Evolutionary conservation across 37 sponge, comb jelly and placozoan genomes (phyloP).

Genomic region (Agelas oroides): DNA sequence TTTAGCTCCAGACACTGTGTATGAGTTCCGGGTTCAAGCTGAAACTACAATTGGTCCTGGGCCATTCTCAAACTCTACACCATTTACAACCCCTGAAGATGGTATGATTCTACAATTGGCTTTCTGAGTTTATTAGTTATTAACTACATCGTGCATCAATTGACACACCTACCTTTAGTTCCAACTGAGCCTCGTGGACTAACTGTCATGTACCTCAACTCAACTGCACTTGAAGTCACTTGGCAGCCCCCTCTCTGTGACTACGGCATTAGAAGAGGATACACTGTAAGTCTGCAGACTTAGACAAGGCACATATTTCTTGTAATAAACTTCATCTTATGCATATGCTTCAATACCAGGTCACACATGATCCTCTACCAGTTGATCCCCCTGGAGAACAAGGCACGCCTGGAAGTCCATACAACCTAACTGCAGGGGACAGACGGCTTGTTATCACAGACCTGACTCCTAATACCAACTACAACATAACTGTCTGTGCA

Average conservation of each 20-base stretch:
- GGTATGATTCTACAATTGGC: neutral
- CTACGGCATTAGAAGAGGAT: constrained; percentile 36
- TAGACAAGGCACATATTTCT: no score
- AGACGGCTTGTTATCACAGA: neutral
- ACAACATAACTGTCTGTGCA: constrained; percentile 30
- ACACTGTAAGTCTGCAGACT: constrained; percentile 4
- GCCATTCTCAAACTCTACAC: constrained; percentile 2
- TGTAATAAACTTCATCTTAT: no score
- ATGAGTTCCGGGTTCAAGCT: constrained; percentile 40
- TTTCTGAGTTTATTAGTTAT: neutral
- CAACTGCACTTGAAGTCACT: constrained; percentile 24
- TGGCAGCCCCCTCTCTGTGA: constrained; percentile 53
- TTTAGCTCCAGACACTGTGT: constrained; percentile 43
- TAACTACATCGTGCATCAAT: neutral
- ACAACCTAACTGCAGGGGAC: neutral
- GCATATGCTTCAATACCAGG: no score
- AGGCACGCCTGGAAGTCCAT: neutral
- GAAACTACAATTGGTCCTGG: constrained; percentile 33
- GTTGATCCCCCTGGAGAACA: neutral
- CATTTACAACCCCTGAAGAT: constrained; percentile 29
- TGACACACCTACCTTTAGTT: no score
- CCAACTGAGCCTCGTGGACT: constrained; percentile 22
- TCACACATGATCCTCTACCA: neutral
- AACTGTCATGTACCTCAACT: constrained; percentile 1
- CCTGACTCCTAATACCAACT: constrained; percentile 33